Conservation (phyloP, 2,888 invertebrate species). For the Drosophila vallismaia region DNA sequence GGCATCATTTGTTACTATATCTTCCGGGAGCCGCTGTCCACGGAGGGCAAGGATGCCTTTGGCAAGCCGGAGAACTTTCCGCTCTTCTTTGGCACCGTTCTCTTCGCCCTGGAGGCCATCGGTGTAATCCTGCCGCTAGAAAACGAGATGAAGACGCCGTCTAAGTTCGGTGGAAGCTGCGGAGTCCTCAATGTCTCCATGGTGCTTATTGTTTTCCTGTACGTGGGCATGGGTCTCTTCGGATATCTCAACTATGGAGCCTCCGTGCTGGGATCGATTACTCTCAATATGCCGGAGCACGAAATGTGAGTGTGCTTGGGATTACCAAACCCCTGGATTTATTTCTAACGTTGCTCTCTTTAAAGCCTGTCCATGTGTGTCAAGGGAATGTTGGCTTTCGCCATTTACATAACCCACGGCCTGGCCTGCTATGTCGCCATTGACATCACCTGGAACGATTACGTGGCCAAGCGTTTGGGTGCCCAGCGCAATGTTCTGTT, state of each 20-base stretch:
- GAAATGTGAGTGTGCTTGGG: slow-evolving; percentile 86
- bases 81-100: slow-evolving; percentile 97
- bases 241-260: slow-evolving; percentile 95
- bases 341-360: slow-evolving; percentile 15
- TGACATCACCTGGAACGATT: slow-evolving; percentile 95
- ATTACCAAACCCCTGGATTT: not conserved
- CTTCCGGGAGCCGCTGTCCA: slow-evolving; percentile 88
- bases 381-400: slow-evolving; percentile 89
- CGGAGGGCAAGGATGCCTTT: slow-evolving; percentile 87
- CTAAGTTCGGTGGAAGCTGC: slow-evolving; percentile 90
- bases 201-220: slow-evolving; percentile 92
- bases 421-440: slow-evolving; percentile 98
- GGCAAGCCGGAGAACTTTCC: slow-evolving; percentile 90
- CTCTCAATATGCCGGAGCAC: slow-evolving; percentile 90
- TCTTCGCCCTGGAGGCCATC: slow-evolving; percentile 98
- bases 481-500: slow-evolving; percentile 86
- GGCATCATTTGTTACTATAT: slow-evolving; percentile 94
- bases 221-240: slow-evolving; percentile 94
- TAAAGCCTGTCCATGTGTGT: slow-evolving; percentile 89
- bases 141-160: slow-evolving; percentile 96
- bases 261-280: slow-evolving; percentile 90
- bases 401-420: slow-evolving; percentile 96
- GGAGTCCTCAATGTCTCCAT: slow-evolving; percentile 95
- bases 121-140: slow-evolving; percentile 93
- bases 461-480: slow-evolving; percentile 86